These are phyloP conservation scores for Varanus komodoensis DNA, from an alignment of 2,113 vertebrate genomes.

Conservation along the genomic window DNA sequence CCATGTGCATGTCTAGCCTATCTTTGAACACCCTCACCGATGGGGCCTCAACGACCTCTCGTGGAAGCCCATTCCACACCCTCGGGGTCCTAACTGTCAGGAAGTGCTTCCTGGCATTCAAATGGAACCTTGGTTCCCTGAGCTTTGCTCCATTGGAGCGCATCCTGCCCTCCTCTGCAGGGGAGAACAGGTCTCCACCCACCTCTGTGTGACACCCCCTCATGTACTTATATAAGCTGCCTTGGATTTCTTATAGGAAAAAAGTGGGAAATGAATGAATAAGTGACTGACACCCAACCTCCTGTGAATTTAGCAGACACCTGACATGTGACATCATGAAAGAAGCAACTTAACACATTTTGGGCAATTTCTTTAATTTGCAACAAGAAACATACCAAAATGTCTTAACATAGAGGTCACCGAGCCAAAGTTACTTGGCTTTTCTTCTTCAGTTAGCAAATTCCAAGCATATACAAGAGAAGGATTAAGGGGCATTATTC, in stretches of 20 bases:
- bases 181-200: too few species aligned
- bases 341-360: not conserved
- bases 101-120: too few species aligned
- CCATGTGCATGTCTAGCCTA: too few species aligned
- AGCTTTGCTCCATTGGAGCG: too few species aligned
- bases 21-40: too few species aligned
- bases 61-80: too few species aligned
- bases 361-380: slow-evolving; percentile 45
- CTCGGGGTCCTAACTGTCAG: too few species aligned
- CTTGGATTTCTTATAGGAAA: too few species aligned
- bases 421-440: slow-evolving; percentile 51
- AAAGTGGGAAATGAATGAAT: not conserved
- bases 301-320: not conserved
- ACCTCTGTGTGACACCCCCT: too few species aligned
- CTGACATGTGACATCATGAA: slow-evolving; percentile 41
- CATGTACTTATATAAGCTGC: not conserved
- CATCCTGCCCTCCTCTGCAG: too few species aligned
- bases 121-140: too few species aligned
- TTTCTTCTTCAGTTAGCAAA: slow-evolving; percentile 37
- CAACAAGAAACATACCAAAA: slow-evolving; percentile 38
- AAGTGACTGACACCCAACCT: not conserved
- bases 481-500: slow-evolving; percentile 29
- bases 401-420: slow-evolving; percentile 34
- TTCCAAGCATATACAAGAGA: slow-evolving; percentile 46
- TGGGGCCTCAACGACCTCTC: too few species aligned